Evolutionary conservation across 2,888 invertebrate genomes (phyloP), one percentile per base, ranked within the genome.

Genomic region (Diarsia dahlii): DNA sequence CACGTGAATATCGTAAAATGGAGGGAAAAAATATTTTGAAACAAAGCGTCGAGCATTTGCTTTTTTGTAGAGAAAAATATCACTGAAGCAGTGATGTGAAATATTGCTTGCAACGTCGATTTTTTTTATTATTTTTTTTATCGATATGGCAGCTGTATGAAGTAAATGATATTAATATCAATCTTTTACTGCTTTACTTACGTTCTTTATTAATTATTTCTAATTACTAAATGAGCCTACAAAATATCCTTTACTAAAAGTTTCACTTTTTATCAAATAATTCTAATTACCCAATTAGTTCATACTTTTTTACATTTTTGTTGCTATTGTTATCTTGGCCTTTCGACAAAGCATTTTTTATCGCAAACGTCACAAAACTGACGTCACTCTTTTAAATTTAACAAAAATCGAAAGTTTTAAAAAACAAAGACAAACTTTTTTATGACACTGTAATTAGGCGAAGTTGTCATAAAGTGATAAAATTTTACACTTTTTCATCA

Each of bases 331-430:
- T n/a, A 15, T 1, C 4, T 34, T 48, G 23, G 18, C 12, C 63
- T 23, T 15, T 34, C 15, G 54, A 82, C 58, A 82, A 81, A 81
- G 3, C 12, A 50, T 66, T 82, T 85, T 63, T 71, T 75, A 23
- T 15, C 12, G 20, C 1, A 13, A 13, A n/a, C 71, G 58, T 78
- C 88, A 74, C 71, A 73, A 75, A 60, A 60, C 18, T 82, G 74
- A 81, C 82, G 79, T 79, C 65, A 84, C 23, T 6, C 65, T 78
- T 73, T 62, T 72, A 34, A 62, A 83, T 71, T 80, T 84, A 60
- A 71, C 65, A 78, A 84, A 90, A 92, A 92, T 80, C 85, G 90
- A 92, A 90, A 91, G 91, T 91, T 80, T 70, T 45, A 66, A 71
- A 71, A 81, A 85, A 85, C 74, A 85, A 86, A 70, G 72, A 68